Conservation (phyloP, 2,113 vertebrate species). For the Acinonyx jubatus region DNA sequence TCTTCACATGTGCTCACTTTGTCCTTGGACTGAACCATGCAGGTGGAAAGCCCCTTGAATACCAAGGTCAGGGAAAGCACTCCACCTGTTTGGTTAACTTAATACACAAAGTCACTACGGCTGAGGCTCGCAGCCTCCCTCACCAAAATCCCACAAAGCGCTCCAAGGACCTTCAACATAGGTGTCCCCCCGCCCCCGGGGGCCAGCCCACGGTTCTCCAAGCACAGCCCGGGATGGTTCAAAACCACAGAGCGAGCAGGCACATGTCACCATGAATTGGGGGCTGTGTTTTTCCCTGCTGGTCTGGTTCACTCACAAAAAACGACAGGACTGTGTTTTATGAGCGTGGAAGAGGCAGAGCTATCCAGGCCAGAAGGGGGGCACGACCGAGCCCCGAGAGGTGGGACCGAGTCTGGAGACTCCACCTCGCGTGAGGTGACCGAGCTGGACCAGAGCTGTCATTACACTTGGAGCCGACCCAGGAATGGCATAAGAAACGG, state of each 20-base stretch:
- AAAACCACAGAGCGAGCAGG: neutral
- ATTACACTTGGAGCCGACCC: neutral
- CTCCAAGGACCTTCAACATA: neutral
- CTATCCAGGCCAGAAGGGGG: neutral
- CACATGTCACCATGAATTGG: no score
- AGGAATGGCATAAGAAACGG: neutral
- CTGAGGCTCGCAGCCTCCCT: neutral
- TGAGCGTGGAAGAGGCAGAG: neutral
- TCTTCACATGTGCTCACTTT: neutral
- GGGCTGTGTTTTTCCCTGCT: neutral
- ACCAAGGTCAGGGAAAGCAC: neutral
- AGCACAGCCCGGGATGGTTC: neutral
- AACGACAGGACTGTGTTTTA: neutral
- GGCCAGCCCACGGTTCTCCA: neutral
- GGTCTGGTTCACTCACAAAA: neutral
- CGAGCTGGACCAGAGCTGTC: neutral
- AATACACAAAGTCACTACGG: neutral
- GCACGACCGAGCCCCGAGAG: neutral
- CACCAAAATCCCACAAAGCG: neutral
- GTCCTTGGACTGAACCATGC: neutral
- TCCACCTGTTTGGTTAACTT: neutral
- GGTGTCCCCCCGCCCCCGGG: rapidly evolving
- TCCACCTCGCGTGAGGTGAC: rapidly evolving
- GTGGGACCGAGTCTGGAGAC: neutral
- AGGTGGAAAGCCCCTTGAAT: neutral